These are phyloP conservation scores for Datnioides undecimradiatus DNA, from an alignment of 2,113 vertebrate genomes.

Conservation along the genomic window DNA sequence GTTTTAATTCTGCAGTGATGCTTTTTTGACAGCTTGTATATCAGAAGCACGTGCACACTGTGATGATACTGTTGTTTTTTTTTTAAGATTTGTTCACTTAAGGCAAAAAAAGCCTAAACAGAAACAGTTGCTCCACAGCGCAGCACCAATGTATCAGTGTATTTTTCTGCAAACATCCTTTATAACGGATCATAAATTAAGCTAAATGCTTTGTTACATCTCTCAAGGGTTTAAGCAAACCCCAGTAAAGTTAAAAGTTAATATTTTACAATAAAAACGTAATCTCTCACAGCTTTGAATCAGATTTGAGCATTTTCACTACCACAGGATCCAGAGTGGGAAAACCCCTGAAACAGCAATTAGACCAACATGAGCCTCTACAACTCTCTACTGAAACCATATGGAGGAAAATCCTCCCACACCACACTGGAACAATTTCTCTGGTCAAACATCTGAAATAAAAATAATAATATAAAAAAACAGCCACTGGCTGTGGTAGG, in stretches of 20 bases:
- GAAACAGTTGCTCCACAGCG: no score
- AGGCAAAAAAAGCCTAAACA: no score
- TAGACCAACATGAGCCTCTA: conserved; percentile 56
- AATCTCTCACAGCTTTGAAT: conserved; percentile 21
- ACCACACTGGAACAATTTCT: conserved; percentile 68
- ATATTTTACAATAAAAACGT: conserved; percentile 14
- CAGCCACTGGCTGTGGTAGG: conserved; percentile 39
- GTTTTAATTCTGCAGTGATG: no score
- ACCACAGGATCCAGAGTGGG: conserved; percentile 43
- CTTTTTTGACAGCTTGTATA: no score
- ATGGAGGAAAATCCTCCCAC: conserved; percentile 68
- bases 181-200: background rate
- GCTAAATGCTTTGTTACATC: background rate
- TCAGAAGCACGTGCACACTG: no score
- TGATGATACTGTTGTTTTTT: no score
- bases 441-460: conserved; percentile 65
- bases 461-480: conserved; percentile 52
- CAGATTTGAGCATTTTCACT: conserved; percentile 32
- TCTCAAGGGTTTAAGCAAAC: background rate
- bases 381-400: conserved; percentile 57
- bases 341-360: conserved; percentile 60
- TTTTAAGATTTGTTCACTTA: no score
- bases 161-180: no score
- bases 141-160: no score
- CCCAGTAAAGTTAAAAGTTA: background rate